Conservation (phyloP, 2,113 vertebrate species). For the Cettia cetti region DNA sequence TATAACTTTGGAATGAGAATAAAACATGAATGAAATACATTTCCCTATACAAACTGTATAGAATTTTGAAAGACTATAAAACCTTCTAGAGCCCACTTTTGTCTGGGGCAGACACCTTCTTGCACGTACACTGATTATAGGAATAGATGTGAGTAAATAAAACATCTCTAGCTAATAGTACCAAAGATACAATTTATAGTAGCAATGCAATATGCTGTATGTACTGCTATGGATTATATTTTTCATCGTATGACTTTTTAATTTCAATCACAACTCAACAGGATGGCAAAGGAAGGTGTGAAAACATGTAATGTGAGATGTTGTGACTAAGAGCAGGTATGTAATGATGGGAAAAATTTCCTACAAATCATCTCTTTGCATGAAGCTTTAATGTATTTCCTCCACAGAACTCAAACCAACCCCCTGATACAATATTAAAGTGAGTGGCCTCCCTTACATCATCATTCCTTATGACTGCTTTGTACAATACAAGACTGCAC, state of each 20-base stretch:
- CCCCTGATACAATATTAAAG: background rate
- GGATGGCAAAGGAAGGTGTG: background rate
- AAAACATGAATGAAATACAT: background rate
- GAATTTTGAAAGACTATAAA: background rate
- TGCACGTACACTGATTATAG: background rate
- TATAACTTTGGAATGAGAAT: background rate
- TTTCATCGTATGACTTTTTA: background rate
- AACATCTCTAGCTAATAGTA: background rate
- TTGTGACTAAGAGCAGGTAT: background rate
- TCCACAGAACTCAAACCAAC: background rate
- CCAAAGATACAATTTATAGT: background rate
- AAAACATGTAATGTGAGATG: background rate
- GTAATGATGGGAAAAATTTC: background rate
- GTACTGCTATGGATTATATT: background rate
- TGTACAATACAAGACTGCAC: too few species aligned
- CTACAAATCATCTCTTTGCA: background rate
- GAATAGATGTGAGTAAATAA: background rate
- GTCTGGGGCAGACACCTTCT: background rate
- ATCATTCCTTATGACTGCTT: background rate
- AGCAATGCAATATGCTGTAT: background rate
- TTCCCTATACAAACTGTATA: background rate
- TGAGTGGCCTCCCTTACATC: background rate
- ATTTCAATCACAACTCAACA: background rate
- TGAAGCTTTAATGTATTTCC: background rate
- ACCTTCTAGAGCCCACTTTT: background rate